Conservation (phyloP, 53 echinoderm and acorn worm genomes). For the Mesocentrotus franciscanus region DNA sequence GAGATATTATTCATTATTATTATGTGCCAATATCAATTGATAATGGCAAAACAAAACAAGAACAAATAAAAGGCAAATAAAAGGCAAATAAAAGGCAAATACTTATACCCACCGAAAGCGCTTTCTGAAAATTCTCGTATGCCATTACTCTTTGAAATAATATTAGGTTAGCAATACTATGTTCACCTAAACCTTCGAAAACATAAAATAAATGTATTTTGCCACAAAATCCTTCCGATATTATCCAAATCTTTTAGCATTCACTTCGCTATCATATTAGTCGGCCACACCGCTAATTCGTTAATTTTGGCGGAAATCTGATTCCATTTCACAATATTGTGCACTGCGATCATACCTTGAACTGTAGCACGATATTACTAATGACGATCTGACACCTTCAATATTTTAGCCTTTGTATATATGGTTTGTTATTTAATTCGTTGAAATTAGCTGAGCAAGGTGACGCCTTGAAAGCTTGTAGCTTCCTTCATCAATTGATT, state of each 20-base stretch:
- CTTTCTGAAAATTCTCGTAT: too few relatives aligned
- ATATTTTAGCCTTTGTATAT: background rate
- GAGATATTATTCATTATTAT: too few relatives aligned
- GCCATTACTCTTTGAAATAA: background rate
- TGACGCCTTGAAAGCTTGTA: background rate
- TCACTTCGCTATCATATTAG: background rate
- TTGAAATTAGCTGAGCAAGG: background rate
- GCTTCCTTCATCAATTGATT: background rate
- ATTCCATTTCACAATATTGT: background rate
- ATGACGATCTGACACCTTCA: background rate
- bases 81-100: too few relatives aligned
- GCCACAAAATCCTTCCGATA: background rate
- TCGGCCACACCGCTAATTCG: background rate
- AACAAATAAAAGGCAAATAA: too few relatives aligned
- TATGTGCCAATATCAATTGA: too few relatives aligned
- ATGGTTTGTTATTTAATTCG: background rate
- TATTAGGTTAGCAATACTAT: background rate
- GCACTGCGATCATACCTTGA: background rate
- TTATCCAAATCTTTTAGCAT: background rate
- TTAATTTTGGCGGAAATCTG: background rate
- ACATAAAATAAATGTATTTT: background rate
- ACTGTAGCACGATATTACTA: background rate
- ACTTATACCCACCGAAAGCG: too few relatives aligned
- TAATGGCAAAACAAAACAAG: too few relatives aligned
- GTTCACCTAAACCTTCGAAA: background rate